Evolutionary conservation across 64 coral and sea anemone species (phyloP), one percentile per base, ranked within the genome.

Genomic region (Platygyra sinensis): DNA sequence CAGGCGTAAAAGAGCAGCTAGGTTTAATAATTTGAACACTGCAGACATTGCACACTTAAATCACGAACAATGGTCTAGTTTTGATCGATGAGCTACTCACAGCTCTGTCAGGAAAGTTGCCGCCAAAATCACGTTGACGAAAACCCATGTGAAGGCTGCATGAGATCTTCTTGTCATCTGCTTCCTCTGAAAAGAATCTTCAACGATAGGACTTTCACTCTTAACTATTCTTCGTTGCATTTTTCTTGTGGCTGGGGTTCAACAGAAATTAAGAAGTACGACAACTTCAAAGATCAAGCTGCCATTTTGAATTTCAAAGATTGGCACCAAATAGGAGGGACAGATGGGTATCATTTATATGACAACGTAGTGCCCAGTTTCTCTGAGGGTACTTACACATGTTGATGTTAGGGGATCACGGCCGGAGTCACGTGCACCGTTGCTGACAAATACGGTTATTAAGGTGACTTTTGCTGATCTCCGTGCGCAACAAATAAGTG

Each of bases 101-200:
- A 96, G 49, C 57, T 96, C 95, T 3, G 91, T 64, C 20, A 83
- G 87, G 69, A 96, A 93, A 31, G 89, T 90, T 33, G 91, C 74
- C 16, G 95, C 95, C 22, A 96, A 78, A 72, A 93, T 79, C 30
- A 96, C 64, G 85, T 96, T 96, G 19, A 96, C 95, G 32, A 96
- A 93, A 32, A 96, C 78, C 95, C 95, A 96, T 24, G 95, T 96
- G 88, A 93, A 93, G 2, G 95, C 95, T 36, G 92, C 85, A 78
- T 92, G 87, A 5, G 95, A 96, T 19, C 73, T 81, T 49, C 86
- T 96, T 60, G 80, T 96, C 72, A 96, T 49, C 50, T 96, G 91
- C 52, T 72, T 90, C 25, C 95, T 76, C 5, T 88, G 90, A 78
- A 87, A 96, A 42, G 91, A 86, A 60, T 81, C 72, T 75, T 93